Conservation (phyloP, 2,888 invertebrate species). For the Brenthis ino region DNA sequence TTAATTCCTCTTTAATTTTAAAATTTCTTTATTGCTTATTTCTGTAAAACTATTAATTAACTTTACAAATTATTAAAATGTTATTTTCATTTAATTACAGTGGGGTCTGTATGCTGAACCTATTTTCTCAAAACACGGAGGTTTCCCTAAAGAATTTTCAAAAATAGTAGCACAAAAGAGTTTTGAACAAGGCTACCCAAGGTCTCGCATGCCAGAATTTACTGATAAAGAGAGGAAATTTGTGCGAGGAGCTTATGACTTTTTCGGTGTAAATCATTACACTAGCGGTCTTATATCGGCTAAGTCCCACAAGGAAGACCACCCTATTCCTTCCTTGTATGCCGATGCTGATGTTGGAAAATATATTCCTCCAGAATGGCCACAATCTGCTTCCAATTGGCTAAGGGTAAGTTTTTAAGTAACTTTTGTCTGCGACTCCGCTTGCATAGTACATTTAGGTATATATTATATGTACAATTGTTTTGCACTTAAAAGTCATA, state of each 20-base stretch:
- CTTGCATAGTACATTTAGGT: too few species aligned
- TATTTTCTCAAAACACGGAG: conserved; percentile 74
- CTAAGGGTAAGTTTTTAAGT: conserved; percentile 50
- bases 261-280: conserved; percentile 86
- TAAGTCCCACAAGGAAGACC: conserved; percentile 41
- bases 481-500: too few species aligned
- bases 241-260: conserved; percentile 60
- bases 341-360: conserved; percentile 52
- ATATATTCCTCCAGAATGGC: conserved; percentile 52
- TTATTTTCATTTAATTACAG: conserved; percentile 48
- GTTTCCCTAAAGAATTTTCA: conserved; percentile 76
- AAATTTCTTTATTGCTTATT: background rate
- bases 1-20: conserved; percentile 3
- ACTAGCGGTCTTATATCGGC: conserved; percentile 63
- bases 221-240: conserved; percentile 52
- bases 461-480: too few species aligned
- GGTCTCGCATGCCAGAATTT: conserved; percentile 53
- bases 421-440: background rate
- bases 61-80: background rate
- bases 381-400: conserved; percentile 54
- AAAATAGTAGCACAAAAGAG: conserved; percentile 64
- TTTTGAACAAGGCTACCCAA: conserved; percentile 49
- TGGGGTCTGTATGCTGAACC: conserved; percentile 75
- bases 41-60: background rate
- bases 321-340: conserved; percentile 49